Base-by-base conservation (phyloP, 1,140 invertebrate species). In the Drosophila ananassae region DNA sequence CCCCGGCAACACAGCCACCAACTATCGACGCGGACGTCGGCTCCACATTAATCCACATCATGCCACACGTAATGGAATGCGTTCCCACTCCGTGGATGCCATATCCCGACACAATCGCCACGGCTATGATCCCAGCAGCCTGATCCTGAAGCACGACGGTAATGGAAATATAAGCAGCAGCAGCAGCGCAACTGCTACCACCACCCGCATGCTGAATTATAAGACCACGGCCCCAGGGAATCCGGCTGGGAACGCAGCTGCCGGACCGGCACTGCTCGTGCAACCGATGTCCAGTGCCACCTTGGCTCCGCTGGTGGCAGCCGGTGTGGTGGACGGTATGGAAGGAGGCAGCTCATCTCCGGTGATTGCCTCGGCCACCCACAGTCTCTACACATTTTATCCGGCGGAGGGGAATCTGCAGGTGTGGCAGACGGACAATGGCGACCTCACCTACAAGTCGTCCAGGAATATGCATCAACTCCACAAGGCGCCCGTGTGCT, bases 371-470 rank as follows among this genome's bases (percentile, higher is more conserved):
- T 91, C 90, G 25, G 74, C 90, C 44, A 92, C 91, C 37, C 90
- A 91, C 54, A 92, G 91, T 47, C 68, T 92, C 22, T 92, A 92
- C 61, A 92, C 91, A 13, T 92, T 92, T 58, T 92, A 92, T 72
- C 91, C 91, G 66, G 91, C 91, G 17, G 91, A 92, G 73, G 91
- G 91, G 0, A 91, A 90, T 75, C 73, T 92, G 24, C 87, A 92
- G 62, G 83, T 92, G 51, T 92, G 90, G 90, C 90, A 91, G 61
- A 90, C 91, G 5, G 87, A 92, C 50, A 84, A 83, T 66, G 91
- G 91, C 3, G 91, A 92, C 57, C 63, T 91, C 28, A 90, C 90
- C 48, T 92, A 92, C 53, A 92, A 92, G 58, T 92, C 91, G 44
- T 91, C 90, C 17, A 69, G 90, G 58, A 91, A 90, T 77, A 87